Conservation (phyloP, 2,888 invertebrate species). For the Eupithecia subumbrata region DNA sequence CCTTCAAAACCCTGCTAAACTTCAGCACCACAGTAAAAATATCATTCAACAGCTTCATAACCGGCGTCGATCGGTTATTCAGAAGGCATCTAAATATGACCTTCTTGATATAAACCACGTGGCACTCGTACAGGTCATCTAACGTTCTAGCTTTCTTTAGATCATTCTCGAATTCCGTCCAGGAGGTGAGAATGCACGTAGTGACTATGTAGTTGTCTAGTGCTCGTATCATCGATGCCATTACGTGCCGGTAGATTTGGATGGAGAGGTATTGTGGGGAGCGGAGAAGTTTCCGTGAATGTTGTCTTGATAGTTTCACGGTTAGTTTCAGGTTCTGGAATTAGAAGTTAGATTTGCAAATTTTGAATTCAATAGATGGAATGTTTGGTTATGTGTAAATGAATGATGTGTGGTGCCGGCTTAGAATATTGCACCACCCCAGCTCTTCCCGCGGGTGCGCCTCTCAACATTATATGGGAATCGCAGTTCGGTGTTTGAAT, state of each 20-base stretch:
- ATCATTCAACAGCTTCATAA: slow-evolving; percentile 88
- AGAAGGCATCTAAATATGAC: slow-evolving; percentile 89
- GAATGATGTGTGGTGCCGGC: too few species aligned
- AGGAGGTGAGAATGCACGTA: slow-evolving; percentile 89
- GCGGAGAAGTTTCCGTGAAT: slow-evolving; percentile 75
- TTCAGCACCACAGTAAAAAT: slow-evolving; percentile 89
- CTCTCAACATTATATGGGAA: too few species aligned
- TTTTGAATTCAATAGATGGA: too few species aligned
- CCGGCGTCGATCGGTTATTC: slow-evolving; percentile 87
- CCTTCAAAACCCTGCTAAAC: slow-evolving; percentile 86
- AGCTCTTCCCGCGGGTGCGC: too few species aligned
- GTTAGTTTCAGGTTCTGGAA: slow-evolving; percentile 85
- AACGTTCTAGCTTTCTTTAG: slow-evolving; percentile 86
- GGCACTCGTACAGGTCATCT: slow-evolving; percentile 89
- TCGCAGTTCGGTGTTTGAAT: too few species aligned
- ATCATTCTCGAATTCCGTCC: slow-evolving; percentile 89
- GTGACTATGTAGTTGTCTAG: slow-evolving; percentile 91
- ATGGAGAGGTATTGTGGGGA: slow-evolving; percentile 88
- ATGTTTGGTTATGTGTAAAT: too few species aligned
- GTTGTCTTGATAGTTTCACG: slow-evolving; percentile 77
- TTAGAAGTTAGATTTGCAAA: background rate
- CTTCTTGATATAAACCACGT: slow-evolving; percentile 89
- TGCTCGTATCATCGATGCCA: slow-evolving; percentile 90
- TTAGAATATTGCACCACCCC: too few species aligned
- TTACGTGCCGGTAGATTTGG: slow-evolving; percentile 89